These are phyloP conservation scores for Bombus superbus DNA, from an alignment of 1,140 invertebrate species.

Conservation along the genomic window DNA sequence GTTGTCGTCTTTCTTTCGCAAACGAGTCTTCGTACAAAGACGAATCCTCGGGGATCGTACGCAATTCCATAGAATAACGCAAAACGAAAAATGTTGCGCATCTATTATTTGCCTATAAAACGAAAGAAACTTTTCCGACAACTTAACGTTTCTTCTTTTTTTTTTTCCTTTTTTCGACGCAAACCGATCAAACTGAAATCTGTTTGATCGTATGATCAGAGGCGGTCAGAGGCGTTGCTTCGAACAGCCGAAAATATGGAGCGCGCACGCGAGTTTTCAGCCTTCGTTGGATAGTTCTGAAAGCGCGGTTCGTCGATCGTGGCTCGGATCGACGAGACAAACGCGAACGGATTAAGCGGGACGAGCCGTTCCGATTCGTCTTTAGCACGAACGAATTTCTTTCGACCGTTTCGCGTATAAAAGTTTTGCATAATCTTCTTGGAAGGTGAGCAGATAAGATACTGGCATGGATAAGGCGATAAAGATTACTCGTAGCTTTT, in stretches of 20 bases:
- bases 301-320: not conserved
- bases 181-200: not conserved
- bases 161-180: too few species aligned
- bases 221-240: too few species aligned
- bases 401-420: constrained; percentile 22
- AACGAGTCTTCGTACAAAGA: too few species aligned
- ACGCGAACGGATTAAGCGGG: not conserved
- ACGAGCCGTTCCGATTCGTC: too few species aligned
- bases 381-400: not conserved
- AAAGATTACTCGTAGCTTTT: constrained; percentile 62
- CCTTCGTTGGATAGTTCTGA: not conserved
- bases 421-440: constrained; percentile 51
- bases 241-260: not conserved
- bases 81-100: too few species aligned
- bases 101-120: too few species aligned
- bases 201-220: not conserved
- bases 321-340: constrained; percentile 2
- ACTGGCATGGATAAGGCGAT: constrained; percentile 51
- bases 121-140: too few species aligned
- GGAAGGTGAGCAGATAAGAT: constrained; percentile 38
- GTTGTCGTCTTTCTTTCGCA: too few species aligned
- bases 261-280: not conserved
- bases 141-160: too few species aligned
- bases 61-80: too few species aligned
- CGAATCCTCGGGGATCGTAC: too few species aligned